Percentiles rank a stretch among this genome's conserved stretches.
Evolutionary conservation across 2,113 vertebrate species (phyloP).

Genomic region (Leptobrachium leishanense): DNA sequence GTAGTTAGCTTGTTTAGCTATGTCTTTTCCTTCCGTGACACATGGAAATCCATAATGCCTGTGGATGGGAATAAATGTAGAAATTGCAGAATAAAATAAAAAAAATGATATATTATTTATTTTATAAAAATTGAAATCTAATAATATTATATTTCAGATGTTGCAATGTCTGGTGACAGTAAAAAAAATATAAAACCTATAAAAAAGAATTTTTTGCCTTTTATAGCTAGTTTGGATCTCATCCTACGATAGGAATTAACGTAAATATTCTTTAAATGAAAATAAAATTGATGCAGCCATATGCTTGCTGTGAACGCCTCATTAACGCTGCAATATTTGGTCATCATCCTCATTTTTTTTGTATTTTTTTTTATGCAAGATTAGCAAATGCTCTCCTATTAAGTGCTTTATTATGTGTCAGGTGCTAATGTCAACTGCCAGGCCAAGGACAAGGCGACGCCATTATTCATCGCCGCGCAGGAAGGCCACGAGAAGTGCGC

Average conservation of each 20-base stretch:
- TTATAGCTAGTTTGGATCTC: not conserved
- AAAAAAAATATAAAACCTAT: too few relatives aligned
- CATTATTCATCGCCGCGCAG: conserved; percentile 90
- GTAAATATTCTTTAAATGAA: conserved; percentile 33
- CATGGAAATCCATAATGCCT: too few relatives aligned
- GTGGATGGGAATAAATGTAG: too few relatives aligned
- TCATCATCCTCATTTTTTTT: conserved; percentile 16
- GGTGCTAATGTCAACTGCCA: conserved; percentile 84
- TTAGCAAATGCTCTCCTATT: conserved; percentile 5
- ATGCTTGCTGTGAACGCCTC: conserved; percentile 18
- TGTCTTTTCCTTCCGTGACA: too few relatives aligned
- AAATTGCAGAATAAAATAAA: too few relatives aligned
- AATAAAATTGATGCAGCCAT: conserved; percentile 32
- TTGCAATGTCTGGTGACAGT: not conserved
- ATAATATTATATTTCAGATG: too few relatives aligned
- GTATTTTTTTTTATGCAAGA: not conserved
- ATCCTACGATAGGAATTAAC: not conserved
- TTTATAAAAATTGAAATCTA: too few relatives aligned
- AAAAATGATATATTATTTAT: too few relatives aligned
- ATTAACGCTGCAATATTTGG: conserved; percentile 11
- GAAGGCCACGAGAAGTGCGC: conserved; percentile 84
- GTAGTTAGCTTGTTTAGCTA: too few relatives aligned
- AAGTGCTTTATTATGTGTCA: conserved; percentile 56
- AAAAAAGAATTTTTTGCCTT: too few relatives aligned
- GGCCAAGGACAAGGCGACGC: conserved; percentile 84